A percentile compares a stretch with the other conserved stretches of the same genome.
Conservation (phyloP, 2,113 vertebrate species). For the Puffinus mauretanicus region DNA sequence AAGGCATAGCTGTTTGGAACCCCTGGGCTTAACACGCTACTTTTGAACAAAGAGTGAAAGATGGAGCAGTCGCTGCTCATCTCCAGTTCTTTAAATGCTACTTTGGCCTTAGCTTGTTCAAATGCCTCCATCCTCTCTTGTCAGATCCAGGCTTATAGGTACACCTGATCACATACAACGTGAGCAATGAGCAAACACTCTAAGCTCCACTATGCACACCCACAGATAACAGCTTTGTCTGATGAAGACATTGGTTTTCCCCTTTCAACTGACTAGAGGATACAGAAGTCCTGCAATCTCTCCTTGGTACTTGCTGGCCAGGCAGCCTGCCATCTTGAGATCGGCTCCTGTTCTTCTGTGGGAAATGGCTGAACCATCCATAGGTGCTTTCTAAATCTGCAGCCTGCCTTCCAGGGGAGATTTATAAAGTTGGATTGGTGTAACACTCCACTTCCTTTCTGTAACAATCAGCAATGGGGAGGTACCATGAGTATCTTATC, state of each 20-base stretch:
- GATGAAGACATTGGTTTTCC: not conserved
- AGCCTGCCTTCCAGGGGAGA: not conserved
- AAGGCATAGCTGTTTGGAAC: not conserved
- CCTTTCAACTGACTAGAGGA: not conserved
- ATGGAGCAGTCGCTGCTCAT: not conserved
- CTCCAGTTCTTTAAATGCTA: not conserved
- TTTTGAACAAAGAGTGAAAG: not conserved
- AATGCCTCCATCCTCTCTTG: accelerated
- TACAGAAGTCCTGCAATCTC: not conserved
- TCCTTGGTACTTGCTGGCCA: not conserved
- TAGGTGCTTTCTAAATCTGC: not conserved
- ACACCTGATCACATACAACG: not conserved
- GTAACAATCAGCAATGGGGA: not conserved
- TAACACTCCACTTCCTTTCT: not conserved
- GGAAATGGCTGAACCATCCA: not conserved
- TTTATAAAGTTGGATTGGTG: accelerated
- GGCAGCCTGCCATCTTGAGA: not conserved
- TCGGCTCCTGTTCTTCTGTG: accelerated
- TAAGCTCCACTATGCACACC: not conserved
- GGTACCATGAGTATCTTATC: not conserved
- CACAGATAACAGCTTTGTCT: not conserved
- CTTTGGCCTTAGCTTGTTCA: not conserved
- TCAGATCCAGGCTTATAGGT: not conserved
- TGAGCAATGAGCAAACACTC: not conserved
- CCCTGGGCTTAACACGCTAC: not conserved